A percentile compares a stretch with the other conserved stretches of the same genome.
phyloP scores from a whole-genome alignment of 2,888 invertebrate species.

The Ophioninae sp. region DNA sequence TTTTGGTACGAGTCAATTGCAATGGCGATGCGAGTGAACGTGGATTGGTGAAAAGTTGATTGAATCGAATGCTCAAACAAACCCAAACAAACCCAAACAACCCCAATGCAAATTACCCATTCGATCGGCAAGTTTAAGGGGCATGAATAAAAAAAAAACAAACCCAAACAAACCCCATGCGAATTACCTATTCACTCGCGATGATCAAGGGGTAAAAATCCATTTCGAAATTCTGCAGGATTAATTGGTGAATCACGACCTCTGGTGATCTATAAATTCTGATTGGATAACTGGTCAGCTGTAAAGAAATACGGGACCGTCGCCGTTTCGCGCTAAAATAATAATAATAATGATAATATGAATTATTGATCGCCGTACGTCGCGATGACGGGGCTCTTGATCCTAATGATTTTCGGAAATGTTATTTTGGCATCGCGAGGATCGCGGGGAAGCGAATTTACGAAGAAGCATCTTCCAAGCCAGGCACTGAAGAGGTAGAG shows the following conservation, averaged over 20 bases:
- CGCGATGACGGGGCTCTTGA: conserved; percentile 18
- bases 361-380: not conserved
- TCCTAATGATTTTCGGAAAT: conserved; percentile 57
- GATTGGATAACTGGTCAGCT: too few species aligned
- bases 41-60: not conserved
- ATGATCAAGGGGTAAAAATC: not conserved
- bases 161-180: not conserved
- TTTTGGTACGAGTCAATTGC: not conserved
- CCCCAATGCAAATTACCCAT: not conserved
- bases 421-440: conserved; percentile 56
- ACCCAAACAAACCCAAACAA: not conserved
- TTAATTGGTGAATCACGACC: not conserved
- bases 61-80: not conserved
- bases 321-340: conserved; percentile 1
- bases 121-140: not conserved
- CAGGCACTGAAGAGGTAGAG: conserved; percentile 28
- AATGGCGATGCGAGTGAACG: not conserved
- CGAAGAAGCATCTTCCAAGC: conserved; percentile 23
- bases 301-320: conserved; percentile 1
- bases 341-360: conserved; percentile 6
- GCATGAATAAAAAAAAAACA: too few species aligned
- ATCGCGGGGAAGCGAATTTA: conserved; percentile 38
- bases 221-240: not conserved
- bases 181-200: not conserved
- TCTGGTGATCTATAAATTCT: too few species aligned